Percentiles rank a stretch among this genome's conserved stretches.
Conservation (phyloP, 1,140 invertebrate species). For the Tetramorium parvispinum region DNA sequence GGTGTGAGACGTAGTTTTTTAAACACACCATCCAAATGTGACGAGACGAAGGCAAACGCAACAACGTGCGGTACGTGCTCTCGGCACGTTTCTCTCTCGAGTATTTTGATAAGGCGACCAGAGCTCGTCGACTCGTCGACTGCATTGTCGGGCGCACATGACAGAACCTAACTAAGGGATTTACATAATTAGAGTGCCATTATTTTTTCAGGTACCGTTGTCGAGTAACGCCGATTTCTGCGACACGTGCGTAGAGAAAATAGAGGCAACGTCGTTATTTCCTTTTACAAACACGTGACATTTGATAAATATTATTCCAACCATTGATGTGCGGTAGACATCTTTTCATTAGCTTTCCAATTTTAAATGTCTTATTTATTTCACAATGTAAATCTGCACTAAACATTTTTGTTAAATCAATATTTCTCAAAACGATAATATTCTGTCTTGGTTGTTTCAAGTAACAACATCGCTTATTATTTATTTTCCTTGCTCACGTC, state of each 20-base stretch:
- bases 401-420: neutral
- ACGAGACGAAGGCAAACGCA: conserved; percentile 39
- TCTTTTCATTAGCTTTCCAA: neutral
- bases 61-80: conserved; percentile 74
- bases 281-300: conserved; percentile 31
- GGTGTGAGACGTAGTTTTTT: conserved; percentile 56
- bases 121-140: conserved; percentile 52
- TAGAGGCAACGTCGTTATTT: conserved; percentile 44
- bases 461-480: neutral
- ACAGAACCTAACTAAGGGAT: conserved; percentile 74
- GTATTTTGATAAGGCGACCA: conserved; percentile 82
- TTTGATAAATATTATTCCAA: conserved; percentile 33
- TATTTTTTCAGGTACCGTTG: conserved; percentile 80
- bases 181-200: conserved; percentile 82
- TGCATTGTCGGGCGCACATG: conserved; percentile 22
- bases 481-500: neutral
- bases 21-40: conserved; percentile 64
- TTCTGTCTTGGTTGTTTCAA: neutral
- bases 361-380: neutral
- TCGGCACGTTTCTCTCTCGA: conserved; percentile 72
- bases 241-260: conserved; percentile 78
- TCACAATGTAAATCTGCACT: neutral
- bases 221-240: conserved; percentile 61
- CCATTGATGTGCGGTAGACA: neutral
- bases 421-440: neutral